Evolutionary conservation across 2,888 invertebrate genomes (phyloP), one percentile per base, ranked within the genome.

Genomic region (Augochlorella aurata): DNA sequence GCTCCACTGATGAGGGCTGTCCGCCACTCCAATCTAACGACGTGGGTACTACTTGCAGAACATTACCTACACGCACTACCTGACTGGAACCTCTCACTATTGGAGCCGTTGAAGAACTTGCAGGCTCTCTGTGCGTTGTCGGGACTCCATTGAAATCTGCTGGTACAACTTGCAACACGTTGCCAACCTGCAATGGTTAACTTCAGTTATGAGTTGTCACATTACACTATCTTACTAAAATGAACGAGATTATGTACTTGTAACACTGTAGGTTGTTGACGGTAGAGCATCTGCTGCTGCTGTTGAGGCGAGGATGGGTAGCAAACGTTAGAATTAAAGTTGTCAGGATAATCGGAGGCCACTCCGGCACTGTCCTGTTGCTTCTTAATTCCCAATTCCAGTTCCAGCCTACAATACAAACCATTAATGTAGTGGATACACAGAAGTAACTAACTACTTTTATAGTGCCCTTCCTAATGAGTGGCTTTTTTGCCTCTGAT

Each of bases 111-210:
- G 75, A 63, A n/a, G 79, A 49, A 45, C 58, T 73, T 3, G 83
- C 50, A 3, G 79, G 38, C 44, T 90, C 88, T 45, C 83, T 85
- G 10, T 83, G 86, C 3, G 58, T 47, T 5, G 79, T 24, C 63
- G 74, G 85, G 0, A 85, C 67, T 10, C 90, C 89, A 67, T 89
- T 91, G 61, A 91, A 92, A 73, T 95, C 95, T 38, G 94, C 94
- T 2, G 95, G 95, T 7, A 95, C 94, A 10, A 95, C 95, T 92
- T 95, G 95, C 52, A 95, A 91, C 84, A 95, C 94, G 86, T 95
- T 95, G 24, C 95, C 95, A 54, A 95, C 94, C 94, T 95, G 93
- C 18, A 38, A 5, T 44, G 12, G 44, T 65, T 7, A n/a, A 12
- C n/a, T 44, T 1, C 9, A 38, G n/a, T 38, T 65, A 16, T 73